A percentile compares a stretch with the other conserved stretches of the same genome.
Conservation (phyloP, 2,113 vertebrate genomes). For the Centropristis striata region DNA sequence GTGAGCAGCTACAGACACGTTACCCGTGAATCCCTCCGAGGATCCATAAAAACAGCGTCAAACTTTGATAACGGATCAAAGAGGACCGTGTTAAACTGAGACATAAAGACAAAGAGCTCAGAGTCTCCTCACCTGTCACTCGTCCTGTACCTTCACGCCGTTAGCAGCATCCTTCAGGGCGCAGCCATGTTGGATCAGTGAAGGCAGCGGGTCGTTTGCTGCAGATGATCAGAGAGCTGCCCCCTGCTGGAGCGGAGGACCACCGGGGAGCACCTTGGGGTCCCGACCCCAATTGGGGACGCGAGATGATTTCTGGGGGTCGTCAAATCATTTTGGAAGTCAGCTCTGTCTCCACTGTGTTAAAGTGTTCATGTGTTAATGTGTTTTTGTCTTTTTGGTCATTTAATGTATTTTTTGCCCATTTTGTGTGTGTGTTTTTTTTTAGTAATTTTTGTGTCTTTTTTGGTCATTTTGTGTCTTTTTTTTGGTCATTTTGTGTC, state of each 20-base stretch:
- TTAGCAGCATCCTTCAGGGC: constrained; percentile 65
- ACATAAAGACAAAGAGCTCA: accelerated
- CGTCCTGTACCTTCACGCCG: constrained; percentile 71
- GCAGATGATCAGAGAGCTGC: not conserved
- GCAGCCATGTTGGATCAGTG: constrained; percentile 77
- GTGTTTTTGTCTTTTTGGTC: no score
- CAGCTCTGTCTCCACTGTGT: no score
- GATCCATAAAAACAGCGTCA: not conserved
- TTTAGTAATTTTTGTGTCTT: no score
- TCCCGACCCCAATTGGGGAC: no score
- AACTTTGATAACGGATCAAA: not conserved
- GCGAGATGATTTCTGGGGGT: no score
- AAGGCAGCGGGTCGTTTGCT: not conserved
- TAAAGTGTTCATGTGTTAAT: no score
- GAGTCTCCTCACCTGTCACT: constrained; percentile 45
- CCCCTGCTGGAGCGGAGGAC: constrained; percentile 69
- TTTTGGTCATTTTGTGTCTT: no score
- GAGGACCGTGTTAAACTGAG: not conserved
- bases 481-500: no score
- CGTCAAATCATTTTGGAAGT: no score
- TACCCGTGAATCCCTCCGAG: not conserved
- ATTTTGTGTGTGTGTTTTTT: no score
- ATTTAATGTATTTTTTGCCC: no score
- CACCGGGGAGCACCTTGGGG: no score
- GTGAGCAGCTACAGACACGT: not conserved